Conservation (phyloP, 2,888 invertebrate species). For the Drosophila bunnanda region DNA sequence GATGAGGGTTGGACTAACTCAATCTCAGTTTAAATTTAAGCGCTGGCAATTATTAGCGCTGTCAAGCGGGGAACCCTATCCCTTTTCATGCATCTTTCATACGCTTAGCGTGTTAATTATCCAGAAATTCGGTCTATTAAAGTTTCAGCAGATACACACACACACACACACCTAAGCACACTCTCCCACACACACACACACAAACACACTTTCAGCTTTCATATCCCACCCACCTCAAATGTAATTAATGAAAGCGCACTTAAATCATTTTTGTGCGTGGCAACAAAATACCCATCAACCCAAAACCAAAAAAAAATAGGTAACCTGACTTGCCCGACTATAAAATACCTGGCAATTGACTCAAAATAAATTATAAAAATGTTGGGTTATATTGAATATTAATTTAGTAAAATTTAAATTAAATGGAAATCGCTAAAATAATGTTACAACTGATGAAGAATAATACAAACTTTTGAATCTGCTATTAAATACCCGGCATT, state of each 20-base stretch:
- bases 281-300: constrained; percentile 49
- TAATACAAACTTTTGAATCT: too few relatives aligned
- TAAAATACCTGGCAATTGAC: background rate
- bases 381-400: too few relatives aligned
- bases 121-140: constrained; percentile 77
- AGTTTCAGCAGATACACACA: constrained; percentile 62
- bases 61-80: constrained; percentile 44
- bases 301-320: constrained; percentile 21
- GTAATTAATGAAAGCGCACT: constrained; percentile 77
- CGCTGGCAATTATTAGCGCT: constrained; percentile 66
- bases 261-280: constrained; percentile 79
- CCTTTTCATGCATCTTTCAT: constrained; percentile 76
- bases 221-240: constrained; percentile 42
- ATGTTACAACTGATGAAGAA: too few relatives aligned
- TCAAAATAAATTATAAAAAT: too few relatives aligned
- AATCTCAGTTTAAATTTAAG: constrained; percentile 71
- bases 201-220: background rate
- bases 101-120: constrained; percentile 74
- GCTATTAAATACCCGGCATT: too few relatives aligned
- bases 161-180: constrained; percentile 25
- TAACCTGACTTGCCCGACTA: background rate
- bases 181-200: constrained; percentile 36
- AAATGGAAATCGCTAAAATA: too few relatives aligned
- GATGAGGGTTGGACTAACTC: constrained; percentile 50
- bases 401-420: too few relatives aligned